These are phyloP conservation scores for Meliscaeva auricollis DNA, from an alignment of 2,888 invertebrate species.

Conservation along the genomic window DNA sequence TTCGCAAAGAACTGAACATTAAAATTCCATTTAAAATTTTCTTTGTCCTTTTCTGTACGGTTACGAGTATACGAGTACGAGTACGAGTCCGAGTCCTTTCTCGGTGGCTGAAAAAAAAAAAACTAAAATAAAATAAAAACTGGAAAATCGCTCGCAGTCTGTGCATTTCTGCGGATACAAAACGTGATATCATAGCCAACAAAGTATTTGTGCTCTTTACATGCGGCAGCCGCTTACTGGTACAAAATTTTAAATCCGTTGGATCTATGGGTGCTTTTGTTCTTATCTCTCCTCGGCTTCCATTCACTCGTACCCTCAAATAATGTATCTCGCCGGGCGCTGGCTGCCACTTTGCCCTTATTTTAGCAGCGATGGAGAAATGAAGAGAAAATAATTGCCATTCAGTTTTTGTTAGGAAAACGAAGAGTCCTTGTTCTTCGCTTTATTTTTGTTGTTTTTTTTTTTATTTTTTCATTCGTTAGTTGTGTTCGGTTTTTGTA, in stretches of 20 bases:
- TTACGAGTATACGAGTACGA: neutral
- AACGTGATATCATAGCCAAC: constrained; percentile 56
- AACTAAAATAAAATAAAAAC: constrained; percentile 18
- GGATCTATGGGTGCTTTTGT: constrained; percentile 71
- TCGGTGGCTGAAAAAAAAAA: neutral
- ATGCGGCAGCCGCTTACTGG: constrained; percentile 53
- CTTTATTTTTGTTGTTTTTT: constrained; percentile 28
- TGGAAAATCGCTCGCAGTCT: constrained; percentile 18
- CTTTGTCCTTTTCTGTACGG: constrained; percentile 50
- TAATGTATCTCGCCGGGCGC: too few species aligned
- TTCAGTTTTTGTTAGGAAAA: constrained; percentile 60
- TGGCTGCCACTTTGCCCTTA: neutral
- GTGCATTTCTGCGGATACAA: constrained; percentile 57
- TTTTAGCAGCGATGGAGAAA: constrained; percentile 56
- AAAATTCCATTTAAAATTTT: constrained; percentile 75
- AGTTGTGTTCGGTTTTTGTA: constrained; percentile 43
- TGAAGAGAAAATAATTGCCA: constrained; percentile 76
- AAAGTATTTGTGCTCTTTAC: constrained; percentile 46
- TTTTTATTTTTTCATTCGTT: constrained; percentile 29
- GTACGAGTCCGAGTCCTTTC: constrained; percentile 12
- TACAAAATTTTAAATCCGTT: constrained; percentile 51
- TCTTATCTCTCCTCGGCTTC: constrained; percentile 54
- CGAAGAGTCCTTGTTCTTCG: constrained; percentile 59
- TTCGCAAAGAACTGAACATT: constrained; percentile 63
- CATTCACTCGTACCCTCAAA: neutral